Evolutionary conservation across 2,797 vertebrate genomes (phyloP), one percentile per base, ranked within the genome.

Genomic region (Caiman crocodilus): DNA sequence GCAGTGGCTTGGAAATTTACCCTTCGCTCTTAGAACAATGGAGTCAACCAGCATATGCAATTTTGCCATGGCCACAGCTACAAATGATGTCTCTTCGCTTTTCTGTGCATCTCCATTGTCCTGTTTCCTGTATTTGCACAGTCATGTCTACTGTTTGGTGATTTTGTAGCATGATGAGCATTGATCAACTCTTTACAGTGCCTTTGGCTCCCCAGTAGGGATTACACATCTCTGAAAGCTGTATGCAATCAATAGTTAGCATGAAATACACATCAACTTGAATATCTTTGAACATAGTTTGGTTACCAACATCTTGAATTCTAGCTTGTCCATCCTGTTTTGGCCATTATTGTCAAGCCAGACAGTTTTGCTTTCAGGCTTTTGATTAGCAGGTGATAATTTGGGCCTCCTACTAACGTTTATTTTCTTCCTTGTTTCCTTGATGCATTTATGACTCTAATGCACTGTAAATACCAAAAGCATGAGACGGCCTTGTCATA

Each of bases 101-200:
- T 88, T 64, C 35, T 81, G 82, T 81, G 14, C 50, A 91, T 84
- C 4, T 0, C 28, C 1, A 4, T 71, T 2, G 5, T 55, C 90
- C 42, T 0, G 42, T 15, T 2, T 3, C 2, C 87, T 90, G 9
- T 71, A 23, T 30, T 64, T 0, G 0, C 18, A 15, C 3, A 56
- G 1, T 28, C 30, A 2, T 5, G 79, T 7, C 50, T 14, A 60
- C 23, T 2, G 30, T 67, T 85, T 73, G 3, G 4, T 26, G 59
- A 78, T 32, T 35, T 23, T 59, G 58, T 74, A 74, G 26, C 16
- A 50, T 50, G 42, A 50, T 50, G 10, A 10, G 42, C 42, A 50
- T 50, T 50, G 11, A 50, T 50, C 42, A 11, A 50, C 42, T 50
- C 42, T 50, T 50, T 50, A 50, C 12, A 23, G 21, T 42, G 32